These are phyloP conservation scores for Pollenia angustigena DNA, from an alignment of 2,888 invertebrate genomes.

Conservation along the genomic window DNA sequence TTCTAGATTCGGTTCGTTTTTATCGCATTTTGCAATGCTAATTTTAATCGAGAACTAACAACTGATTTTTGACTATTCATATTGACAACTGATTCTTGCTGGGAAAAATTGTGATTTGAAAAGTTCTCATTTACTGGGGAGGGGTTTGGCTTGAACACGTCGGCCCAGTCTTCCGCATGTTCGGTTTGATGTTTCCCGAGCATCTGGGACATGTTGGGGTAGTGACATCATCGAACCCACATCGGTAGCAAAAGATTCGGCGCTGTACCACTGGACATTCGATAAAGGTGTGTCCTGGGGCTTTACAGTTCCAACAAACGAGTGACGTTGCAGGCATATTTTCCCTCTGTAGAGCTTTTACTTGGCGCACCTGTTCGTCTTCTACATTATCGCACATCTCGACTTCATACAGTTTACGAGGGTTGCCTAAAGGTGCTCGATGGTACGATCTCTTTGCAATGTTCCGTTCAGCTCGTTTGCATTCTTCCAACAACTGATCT, in stretches of 20 bases:
- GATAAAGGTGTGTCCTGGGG: too few species aligned
- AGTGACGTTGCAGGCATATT: too few species aligned
- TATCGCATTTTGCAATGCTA: too few species aligned
- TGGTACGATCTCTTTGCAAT: not conserved
- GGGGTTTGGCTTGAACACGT: not conserved
- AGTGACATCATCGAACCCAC: not conserved
- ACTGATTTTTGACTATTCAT: not conserved
- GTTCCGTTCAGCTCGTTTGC: not conserved
- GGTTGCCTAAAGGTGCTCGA: not conserved
- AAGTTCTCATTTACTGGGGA: not conserved
- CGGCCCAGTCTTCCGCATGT: not conserved
- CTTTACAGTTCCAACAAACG: too few species aligned
- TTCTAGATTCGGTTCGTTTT: too few species aligned
- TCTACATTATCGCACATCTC: too few species aligned
- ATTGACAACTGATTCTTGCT: too few species aligned
- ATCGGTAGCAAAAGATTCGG: too few species aligned
- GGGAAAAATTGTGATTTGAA: not conserved
- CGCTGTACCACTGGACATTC: too few species aligned
- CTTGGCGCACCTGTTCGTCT: too few species aligned
- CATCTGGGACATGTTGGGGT: not conserved
- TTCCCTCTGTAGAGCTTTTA: too few species aligned
- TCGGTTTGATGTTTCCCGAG: not conserved
- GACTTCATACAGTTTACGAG: not conserved
- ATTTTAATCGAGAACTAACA: not conserved
- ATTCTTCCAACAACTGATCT: constrained; percentile 5